Percentiles rank a stretch among this genome's conserved stretches.
Conservation (phyloP, 2,113 vertebrate species). For the Gadus chalcogrammus region DNA sequence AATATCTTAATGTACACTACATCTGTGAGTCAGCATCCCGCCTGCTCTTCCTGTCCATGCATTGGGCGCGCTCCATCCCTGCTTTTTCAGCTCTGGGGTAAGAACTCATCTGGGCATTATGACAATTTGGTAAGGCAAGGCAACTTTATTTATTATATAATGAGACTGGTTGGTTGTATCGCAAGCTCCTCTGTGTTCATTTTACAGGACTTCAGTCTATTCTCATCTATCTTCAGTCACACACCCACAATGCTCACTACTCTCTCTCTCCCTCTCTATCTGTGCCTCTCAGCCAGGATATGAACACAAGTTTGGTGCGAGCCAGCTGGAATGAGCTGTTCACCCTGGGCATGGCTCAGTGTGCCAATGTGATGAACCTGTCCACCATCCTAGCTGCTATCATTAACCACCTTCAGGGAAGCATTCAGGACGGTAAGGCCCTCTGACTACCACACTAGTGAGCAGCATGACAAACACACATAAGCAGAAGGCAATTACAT, state of each 20-base stretch:
- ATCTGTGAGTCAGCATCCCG: slow-evolving; percentile 98
- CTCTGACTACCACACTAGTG: slow-evolving; percentile 35
- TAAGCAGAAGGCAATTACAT: not conserved
- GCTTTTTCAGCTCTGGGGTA: slow-evolving; percentile 97
- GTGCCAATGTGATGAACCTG: slow-evolving; percentile 95
- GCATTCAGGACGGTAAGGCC: slow-evolving; percentile 90
- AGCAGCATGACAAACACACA: slow-evolving; percentile 44
- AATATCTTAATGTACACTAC: slow-evolving; percentile 98
- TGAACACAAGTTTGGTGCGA: slow-evolving; percentile 91
- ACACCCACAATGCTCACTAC: no score
- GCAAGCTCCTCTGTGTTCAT: not conserved
- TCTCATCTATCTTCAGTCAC: no score
- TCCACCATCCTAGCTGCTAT: slow-evolving; percentile 96
- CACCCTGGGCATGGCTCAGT: slow-evolving; percentile 94
- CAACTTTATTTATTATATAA: not conserved
- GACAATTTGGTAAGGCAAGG: not conserved
- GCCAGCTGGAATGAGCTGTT: slow-evolving; percentile 98
- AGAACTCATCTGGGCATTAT: slow-evolving; percentile 40
- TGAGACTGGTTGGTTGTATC: not conserved
- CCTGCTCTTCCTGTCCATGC: slow-evolving; percentile 98
- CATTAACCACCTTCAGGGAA: slow-evolving; percentile 95
- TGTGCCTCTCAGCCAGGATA: slow-evolving; percentile 82
- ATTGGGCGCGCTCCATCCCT: slow-evolving; percentile 97
- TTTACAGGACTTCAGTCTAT: not conserved
- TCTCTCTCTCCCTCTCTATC: not conserved